Evolutionary conservation across 2,113 vertebrate genomes (phyloP).

Genomic region (Gobio gobio): DNA sequence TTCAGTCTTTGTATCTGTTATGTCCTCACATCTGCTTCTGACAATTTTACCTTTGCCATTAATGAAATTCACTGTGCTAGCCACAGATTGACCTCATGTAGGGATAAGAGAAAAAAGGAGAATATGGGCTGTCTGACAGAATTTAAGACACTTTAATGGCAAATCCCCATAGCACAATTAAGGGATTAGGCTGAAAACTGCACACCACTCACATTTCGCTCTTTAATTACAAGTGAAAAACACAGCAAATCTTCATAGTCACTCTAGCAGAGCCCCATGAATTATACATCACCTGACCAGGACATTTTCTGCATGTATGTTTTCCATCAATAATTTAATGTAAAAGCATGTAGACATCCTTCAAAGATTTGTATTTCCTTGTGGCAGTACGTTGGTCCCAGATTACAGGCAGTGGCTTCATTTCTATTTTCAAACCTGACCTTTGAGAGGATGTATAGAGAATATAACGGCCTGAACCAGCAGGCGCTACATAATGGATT

Average conservation of each 20-base stretch:
- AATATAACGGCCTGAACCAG: conserved; percentile 24
- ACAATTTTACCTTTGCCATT: conserved; percentile 51
- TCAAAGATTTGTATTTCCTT: conserved; percentile 33
- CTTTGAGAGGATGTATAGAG: conserved; percentile 40
- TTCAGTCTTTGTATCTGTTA: not conserved
- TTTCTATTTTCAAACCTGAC: conserved; percentile 49
- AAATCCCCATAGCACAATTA: conserved; percentile 50
- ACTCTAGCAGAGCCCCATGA: conserved; percentile 44
- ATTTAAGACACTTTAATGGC: conserved; percentile 54
- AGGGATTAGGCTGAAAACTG: conserved; percentile 58
- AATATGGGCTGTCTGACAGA: conserved; percentile 50
- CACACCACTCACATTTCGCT: conserved; percentile 46
- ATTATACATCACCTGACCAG: conserved; percentile 60
- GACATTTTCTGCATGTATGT: conserved; percentile 54
- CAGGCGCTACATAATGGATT: conserved; percentile 4
- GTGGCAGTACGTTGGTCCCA: not conserved
- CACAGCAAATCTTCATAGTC: conserved; percentile 48
- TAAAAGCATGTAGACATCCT: conserved; percentile 53
- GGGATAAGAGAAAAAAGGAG: conserved; percentile 7
- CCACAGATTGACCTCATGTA: conserved; percentile 40
- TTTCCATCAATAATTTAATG: conserved; percentile 59
- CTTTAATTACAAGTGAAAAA: conserved; percentile 57
- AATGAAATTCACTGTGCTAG: conserved; percentile 48
- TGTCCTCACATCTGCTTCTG: conserved; percentile 54
- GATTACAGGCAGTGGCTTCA: conserved; percentile 23